Percentiles rank a stretch among this genome's conserved stretches.
These are phyloP conservation scores for Diglossa cyanea DNA, from an alignment of 2,797 vertebrate genomes.

Conservation along the genomic window DNA sequence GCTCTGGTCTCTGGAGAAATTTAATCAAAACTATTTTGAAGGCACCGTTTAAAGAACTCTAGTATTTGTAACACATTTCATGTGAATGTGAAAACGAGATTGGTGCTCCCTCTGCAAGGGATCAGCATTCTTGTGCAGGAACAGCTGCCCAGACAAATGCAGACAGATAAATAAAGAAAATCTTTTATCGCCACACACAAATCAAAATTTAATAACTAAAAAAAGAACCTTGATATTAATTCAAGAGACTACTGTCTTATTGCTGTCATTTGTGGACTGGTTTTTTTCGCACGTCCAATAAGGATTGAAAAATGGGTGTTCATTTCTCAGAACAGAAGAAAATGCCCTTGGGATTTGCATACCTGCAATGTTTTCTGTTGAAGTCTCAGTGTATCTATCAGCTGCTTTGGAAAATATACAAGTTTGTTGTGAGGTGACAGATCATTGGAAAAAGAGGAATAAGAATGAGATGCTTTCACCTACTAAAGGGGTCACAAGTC, in stretches of 20 bases:
- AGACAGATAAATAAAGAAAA: neutral
- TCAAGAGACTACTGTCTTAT: neutral
- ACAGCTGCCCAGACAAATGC: neutral
- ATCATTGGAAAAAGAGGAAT: neutral
- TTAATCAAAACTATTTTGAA: constrained; percentile 1
- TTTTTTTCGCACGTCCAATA: neutral
- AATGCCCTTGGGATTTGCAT: neutral
- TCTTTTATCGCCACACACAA: neutral
- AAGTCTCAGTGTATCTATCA: neutral
- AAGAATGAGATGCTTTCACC: neutral
- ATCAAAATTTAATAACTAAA: neutral
- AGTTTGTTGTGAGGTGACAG: neutral
- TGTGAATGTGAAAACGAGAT: neutral
- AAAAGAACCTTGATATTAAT: neutral
- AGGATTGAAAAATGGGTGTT: neutral
- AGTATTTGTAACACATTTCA: neutral
- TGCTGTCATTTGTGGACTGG: neutral
- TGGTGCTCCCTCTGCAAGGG: neutral
- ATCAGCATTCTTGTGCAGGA: neutral
- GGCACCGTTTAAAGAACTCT: neutral
- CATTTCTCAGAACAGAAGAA: neutral
- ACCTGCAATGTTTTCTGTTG: neutral
- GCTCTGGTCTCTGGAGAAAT: neutral
- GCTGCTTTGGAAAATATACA: neutral
- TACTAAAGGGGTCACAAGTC: neutral